A percentile compares a stretch with the other conserved stretches of the same genome.
These are phyloP conservation scores for Scolopax bukidnonensis DNA, from an alignment of 2,797 vertebrate species.

Conservation along the genomic window DNA sequence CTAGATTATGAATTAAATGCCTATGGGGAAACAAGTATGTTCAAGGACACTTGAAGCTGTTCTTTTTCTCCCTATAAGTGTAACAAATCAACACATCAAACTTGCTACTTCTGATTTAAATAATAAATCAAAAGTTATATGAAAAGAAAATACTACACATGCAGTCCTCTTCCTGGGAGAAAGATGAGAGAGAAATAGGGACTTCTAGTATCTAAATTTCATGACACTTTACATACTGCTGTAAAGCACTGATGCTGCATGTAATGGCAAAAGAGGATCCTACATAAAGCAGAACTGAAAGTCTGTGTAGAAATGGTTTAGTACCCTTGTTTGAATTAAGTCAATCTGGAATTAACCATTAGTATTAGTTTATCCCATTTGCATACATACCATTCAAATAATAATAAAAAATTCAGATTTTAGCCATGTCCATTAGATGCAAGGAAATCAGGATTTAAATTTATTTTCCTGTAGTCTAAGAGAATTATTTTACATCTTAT, in stretches of 20 bases:
- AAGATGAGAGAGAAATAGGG: background rate
- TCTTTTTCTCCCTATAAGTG: accelerated
- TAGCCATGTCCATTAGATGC: background rate
- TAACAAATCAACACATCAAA: background rate
- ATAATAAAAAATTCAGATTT: background rate
- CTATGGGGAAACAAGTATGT: background rate
- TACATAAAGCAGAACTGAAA: background rate
- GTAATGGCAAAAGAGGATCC: background rate
- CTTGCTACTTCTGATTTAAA: background rate
- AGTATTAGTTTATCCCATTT: background rate
- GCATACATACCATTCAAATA: background rate
- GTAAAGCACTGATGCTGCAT: background rate
- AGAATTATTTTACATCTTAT: background rate
- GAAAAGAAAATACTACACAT: background rate
- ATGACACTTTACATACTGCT: background rate
- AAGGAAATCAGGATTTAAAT: background rate
- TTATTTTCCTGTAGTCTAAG: background rate
- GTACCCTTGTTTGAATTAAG: background rate
- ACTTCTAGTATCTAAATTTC: background rate
- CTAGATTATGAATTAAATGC: background rate
- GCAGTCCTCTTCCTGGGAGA: background rate
- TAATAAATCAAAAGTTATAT: background rate
- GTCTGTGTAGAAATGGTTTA: background rate
- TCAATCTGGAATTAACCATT: background rate
- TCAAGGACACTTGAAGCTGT: background rate